These are phyloP conservation scores for Drosophila micromelanica DNA, from an alignment of 1,140 invertebrate species.

Conservation along the genomic window DNA sequence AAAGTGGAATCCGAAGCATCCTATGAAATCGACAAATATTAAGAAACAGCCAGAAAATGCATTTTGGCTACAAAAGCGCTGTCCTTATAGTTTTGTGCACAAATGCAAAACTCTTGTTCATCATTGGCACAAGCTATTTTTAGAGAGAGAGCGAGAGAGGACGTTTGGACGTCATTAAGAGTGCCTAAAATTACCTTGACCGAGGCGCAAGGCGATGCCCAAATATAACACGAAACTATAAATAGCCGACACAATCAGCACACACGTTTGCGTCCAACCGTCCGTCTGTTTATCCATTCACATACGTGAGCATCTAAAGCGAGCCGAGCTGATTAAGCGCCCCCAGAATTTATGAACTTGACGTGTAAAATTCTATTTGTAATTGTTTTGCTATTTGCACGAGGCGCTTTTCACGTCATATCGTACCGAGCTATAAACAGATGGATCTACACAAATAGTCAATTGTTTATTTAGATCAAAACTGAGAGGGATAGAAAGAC, in stretches of 20 bases:
- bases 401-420: conserved; percentile 73
- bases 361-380: conserved; percentile 74
- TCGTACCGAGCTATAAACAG: conserved; percentile 9
- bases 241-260: conserved; percentile 47
- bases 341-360: conserved; percentile 71
- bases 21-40: conserved; percentile 46
- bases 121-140: conserved; percentile 47
- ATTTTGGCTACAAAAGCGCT: conserved; percentile 30
- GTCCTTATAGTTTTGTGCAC: conserved; percentile 24
- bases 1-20: conserved; percentile 69
- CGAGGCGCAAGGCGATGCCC: conserved; percentile 45
- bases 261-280: conserved; percentile 1
- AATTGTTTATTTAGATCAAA: conserved; percentile 21
- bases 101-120: conserved; percentile 26
- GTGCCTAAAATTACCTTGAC: conserved; percentile 74
- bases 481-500: too few relatives aligned
- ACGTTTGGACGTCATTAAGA: conserved; percentile 51
- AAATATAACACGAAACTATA: conserved; percentile 56
- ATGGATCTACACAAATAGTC: conserved; percentile 10
- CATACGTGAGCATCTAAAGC: conserved; percentile 61
- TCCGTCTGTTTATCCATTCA: background rate
- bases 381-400: conserved; percentile 75
- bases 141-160: too few relatives aligned
- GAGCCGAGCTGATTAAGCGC: conserved; percentile 68
- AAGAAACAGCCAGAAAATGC: conserved; percentile 11